Evolutionary conservation across 2,797 vertebrate species (phyloP).

Genomic region (Mallotus villosus): DNA sequence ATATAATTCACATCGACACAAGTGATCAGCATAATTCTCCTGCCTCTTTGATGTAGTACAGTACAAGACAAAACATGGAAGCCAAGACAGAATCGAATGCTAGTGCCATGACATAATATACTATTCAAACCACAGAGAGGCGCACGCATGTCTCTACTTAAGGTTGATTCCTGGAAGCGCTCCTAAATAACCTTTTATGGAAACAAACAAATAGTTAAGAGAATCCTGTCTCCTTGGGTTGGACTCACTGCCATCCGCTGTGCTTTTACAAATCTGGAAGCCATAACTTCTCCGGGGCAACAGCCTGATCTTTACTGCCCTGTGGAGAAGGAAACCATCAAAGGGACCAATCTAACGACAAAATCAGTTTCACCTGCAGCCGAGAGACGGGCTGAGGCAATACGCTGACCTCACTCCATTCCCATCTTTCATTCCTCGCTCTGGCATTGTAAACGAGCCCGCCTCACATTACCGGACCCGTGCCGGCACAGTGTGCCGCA

Average conservation of each 20-base stretch:
- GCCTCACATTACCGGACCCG: conserved; percentile 32
- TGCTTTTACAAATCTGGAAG: conserved; percentile 11
- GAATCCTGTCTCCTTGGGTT: not conserved
- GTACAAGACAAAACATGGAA: not conserved
- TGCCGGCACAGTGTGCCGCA: conserved; percentile 21
- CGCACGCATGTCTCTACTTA: not conserved
- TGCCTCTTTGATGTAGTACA: conserved; percentile 1
- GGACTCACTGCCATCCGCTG: not conserved
- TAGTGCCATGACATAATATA: not conserved
- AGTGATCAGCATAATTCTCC: not conserved
- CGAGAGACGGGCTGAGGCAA: conserved; percentile 18
- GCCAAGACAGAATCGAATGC: not conserved
- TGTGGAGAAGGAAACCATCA: conserved; percentile 23
- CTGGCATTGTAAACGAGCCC: conserved; percentile 22
- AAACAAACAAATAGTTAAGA: conserved; percentile 3
- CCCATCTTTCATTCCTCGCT: conserved; percentile 23
- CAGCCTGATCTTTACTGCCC: not conserved
- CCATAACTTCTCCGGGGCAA: conserved; percentile 14
- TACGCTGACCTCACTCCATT: conserved; percentile 27
- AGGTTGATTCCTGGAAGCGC: conserved; percentile 1
- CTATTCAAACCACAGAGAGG: not conserved
- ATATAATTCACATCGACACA: not conserved
- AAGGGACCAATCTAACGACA: conserved; percentile 28
- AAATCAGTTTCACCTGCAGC: conserved; percentile 38
- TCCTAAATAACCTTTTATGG: not conserved